Evolutionary conservation across 2,113 vertebrate species (phyloP).

Genomic region (Aldabrachelys gigantea): DNA sequence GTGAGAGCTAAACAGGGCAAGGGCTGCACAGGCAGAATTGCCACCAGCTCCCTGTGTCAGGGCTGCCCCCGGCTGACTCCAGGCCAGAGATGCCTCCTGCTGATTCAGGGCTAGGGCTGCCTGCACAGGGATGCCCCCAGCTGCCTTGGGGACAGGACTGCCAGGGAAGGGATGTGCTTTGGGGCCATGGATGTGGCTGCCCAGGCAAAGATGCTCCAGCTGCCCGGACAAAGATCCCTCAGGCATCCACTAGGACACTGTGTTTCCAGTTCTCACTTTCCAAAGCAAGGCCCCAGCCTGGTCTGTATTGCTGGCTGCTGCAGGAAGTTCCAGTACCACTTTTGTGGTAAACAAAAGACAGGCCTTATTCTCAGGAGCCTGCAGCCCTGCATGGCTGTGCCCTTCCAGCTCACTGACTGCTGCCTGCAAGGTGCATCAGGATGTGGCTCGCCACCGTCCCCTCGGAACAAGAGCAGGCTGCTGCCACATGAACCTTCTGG

Average conservation of each 20-base stretch:
- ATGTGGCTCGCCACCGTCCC: no score
- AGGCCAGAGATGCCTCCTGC: fast-evolving
- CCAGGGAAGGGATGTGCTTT: neutral
- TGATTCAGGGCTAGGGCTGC: neutral
- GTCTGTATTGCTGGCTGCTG: neutral
- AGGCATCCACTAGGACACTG: neutral
- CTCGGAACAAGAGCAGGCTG: neutral
- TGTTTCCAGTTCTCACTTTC: neutral
- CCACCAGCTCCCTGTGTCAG: neutral
- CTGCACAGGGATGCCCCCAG: neutral
- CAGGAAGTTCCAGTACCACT: neutral
- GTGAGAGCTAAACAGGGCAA: neutral
- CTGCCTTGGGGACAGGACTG: neutral
- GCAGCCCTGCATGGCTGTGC: neutral
- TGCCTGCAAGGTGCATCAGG: neutral
- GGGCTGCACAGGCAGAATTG: neutral
- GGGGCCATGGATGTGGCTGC: neutral
- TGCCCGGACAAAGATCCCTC: neutral
- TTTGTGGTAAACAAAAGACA: neutral
- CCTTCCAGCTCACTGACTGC: neutral
- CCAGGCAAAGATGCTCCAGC: neutral
- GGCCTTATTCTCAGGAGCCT: neutral
- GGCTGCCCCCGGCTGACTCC: fast-evolving
- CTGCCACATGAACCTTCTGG: neutral
- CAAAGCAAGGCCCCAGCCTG: neutral